Evolutionary conservation across 2,888 invertebrate genomes (phyloP).

Genomic region (Rotaria macrura): DNA sequence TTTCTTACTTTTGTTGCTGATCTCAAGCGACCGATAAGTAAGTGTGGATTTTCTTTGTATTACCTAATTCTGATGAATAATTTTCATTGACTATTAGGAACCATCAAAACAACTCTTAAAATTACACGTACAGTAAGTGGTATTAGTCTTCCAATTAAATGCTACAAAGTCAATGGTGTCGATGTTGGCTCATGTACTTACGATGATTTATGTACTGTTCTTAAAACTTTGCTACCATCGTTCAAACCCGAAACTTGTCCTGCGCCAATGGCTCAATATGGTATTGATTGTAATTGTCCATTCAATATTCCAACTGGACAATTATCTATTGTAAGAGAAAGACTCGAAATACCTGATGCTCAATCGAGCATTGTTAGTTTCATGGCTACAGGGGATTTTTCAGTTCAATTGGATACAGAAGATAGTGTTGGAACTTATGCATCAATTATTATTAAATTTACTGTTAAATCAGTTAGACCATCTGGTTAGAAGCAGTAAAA

Average conservation of each 20-base stretch:
- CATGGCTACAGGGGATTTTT: slow-evolving; percentile 26
- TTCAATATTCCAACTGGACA: slow-evolving; percentile 29
- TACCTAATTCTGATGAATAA: no score
- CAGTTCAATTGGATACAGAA: slow-evolving; percentile 10
- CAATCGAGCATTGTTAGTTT: slow-evolving; percentile 13
- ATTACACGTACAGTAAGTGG: slow-evolving; percentile 22
- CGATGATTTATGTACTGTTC: slow-evolving; percentile 24
- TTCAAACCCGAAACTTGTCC: slow-evolving; percentile 25
- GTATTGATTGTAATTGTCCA: slow-evolving; percentile 33
- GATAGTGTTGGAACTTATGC: not conserved
- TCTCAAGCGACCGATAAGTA: slow-evolving; percentile 24
- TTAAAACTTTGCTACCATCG: slow-evolving; percentile 5
- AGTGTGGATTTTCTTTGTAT: not conserved
- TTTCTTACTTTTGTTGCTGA: slow-evolving; percentile 23
- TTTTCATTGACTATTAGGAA: not conserved
- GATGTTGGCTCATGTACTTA: slow-evolving; percentile 27
- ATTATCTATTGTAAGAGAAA: not conserved
- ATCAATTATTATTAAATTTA: not conserved
- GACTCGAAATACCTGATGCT: slow-evolving; percentile 29
- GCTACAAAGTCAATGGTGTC: slow-evolving; percentile 27
- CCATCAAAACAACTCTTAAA: not conserved
- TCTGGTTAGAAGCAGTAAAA: not conserved
- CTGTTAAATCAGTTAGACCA: not conserved
- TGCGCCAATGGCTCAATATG: slow-evolving; percentile 6
- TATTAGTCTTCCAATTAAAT: slow-evolving; percentile 27